Percentiles rank a stretch among this genome's conserved stretches.
Evolutionary conservation across 2,113 vertebrate species (phyloP).

Genomic region (Bubo blakistoni): DNA sequence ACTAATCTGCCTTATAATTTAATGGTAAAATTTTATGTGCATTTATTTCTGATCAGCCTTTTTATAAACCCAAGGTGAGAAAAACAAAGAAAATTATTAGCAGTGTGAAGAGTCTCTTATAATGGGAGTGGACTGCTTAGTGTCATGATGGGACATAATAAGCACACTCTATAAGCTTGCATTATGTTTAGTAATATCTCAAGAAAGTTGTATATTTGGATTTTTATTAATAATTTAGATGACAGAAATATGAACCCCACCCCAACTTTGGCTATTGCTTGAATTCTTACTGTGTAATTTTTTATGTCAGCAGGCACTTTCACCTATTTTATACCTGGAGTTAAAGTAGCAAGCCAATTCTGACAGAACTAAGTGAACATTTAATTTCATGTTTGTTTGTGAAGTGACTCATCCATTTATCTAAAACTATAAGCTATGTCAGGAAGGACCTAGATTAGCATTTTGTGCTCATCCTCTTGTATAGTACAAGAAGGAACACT

Average conservation of each 20-base stretch:
- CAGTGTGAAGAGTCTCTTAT: background rate
- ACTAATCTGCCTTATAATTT: background rate
- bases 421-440: background rate
- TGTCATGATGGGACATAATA: background rate
- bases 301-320: rapidly evolving
- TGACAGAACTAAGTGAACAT: background rate
- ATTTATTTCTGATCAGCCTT: background rate
- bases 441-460: background rate
- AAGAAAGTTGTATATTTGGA: background rate
- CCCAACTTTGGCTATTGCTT: background rate
- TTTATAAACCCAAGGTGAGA: background rate
- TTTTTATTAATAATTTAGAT: background rate
- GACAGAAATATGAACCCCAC: background rate
- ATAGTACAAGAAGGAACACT: background rate
- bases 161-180: background rate
- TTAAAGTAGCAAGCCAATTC: background rate
- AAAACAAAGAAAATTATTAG: background rate
- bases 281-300: background rate
- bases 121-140: background rate
- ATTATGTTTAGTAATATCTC: background rate
- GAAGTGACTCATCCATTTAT: background rate
- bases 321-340: background rate
- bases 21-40: background rate
- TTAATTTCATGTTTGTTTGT: background rate
- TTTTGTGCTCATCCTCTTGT: background rate